Conservation (phyloP, 1,140 invertebrate species). For the Hormaphis cornu region DNA sequence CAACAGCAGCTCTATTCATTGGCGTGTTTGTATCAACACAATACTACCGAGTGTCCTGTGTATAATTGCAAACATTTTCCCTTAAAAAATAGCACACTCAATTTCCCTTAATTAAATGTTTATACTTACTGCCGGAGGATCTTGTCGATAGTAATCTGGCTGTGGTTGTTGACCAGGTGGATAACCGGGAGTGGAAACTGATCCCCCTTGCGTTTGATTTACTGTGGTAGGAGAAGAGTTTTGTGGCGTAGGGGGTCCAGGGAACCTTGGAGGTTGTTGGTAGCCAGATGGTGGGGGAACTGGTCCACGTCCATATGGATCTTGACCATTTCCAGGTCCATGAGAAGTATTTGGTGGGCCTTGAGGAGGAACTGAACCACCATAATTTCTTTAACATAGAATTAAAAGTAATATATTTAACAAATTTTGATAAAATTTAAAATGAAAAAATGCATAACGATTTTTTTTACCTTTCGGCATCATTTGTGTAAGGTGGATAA, state of each 20-base stretch:
- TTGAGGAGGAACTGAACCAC: slow-evolving; percentile 19
- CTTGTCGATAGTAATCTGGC: slow-evolving; percentile 55
- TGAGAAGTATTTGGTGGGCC: slow-evolving; percentile 34
- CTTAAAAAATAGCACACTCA: too few species aligned
- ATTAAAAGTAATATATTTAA: too few species aligned
- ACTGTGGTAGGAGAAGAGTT: slow-evolving; percentile 30
- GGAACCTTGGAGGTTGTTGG: slow-evolving; percentile 25
- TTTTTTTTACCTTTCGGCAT: slow-evolving; percentile 51
- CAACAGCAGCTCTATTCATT: too few species aligned
- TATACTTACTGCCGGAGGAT: slow-evolving; percentile 40
- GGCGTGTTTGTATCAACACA: too few species aligned
- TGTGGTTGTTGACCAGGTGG: slow-evolving; percentile 52
- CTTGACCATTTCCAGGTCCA: slow-evolving; percentile 25
- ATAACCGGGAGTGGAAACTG: slow-evolving; percentile 46
- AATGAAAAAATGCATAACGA: background rate
- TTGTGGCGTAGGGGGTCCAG: slow-evolving; percentile 32
- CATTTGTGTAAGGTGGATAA: slow-evolving; percentile 63
- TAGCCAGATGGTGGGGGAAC: slow-evolving; percentile 7
- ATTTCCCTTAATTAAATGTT: too few species aligned
- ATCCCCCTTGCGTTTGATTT: slow-evolving; percentile 43
- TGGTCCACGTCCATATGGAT: slow-evolving; percentile 19
- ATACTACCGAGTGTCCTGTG: too few species aligned
- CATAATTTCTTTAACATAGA: background rate
- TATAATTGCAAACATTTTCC: too few species aligned
- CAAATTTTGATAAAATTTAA: background rate